A percentile compares a stretch with the other conserved stretches of the same genome.
Evolutionary conservation across 2,797 vertebrate species (phyloP).

Genomic region (Basileuterus tristriatus): DNA sequence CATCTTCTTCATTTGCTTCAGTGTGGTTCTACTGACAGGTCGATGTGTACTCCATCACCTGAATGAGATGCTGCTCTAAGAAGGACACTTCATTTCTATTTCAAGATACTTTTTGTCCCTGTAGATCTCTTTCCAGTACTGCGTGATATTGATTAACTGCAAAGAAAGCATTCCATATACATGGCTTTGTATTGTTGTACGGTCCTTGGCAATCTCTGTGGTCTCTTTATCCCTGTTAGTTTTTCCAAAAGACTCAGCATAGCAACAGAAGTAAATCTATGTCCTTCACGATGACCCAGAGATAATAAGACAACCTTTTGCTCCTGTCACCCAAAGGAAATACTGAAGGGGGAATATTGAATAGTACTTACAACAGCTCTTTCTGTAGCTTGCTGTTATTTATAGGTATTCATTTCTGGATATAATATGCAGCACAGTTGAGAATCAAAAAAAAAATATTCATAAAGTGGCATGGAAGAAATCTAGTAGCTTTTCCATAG

Average conservation of each 20-base stretch:
- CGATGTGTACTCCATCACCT: not conserved
- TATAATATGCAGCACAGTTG: not conserved
- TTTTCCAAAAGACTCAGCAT: not conserved
- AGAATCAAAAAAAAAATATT: not conserved
- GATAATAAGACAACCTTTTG: not conserved
- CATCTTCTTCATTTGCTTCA: not conserved
- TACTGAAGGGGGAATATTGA: not conserved
- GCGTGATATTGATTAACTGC: not conserved
- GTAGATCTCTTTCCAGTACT: not conserved
- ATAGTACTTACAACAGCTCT: not conserved
- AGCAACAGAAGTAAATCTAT: not conserved
- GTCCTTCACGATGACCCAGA: not conserved
- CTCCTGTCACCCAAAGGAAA: not conserved
- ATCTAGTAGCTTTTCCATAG: not conserved
- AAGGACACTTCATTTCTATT: constrained; percentile 1
- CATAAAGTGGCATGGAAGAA: not conserved
- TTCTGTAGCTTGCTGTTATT: not conserved
- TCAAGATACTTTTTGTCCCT: not conserved
- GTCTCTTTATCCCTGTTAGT: not conserved
- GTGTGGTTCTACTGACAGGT: not conserved
- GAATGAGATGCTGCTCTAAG: not conserved
- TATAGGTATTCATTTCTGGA: not conserved
- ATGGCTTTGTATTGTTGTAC: not conserved
- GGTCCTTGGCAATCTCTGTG: not conserved
- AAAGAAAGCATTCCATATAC: not conserved